phyloP scores from a whole-genome alignment of 2,797 vertebrate genomes.

The Sebastes glaucus region DNA sequence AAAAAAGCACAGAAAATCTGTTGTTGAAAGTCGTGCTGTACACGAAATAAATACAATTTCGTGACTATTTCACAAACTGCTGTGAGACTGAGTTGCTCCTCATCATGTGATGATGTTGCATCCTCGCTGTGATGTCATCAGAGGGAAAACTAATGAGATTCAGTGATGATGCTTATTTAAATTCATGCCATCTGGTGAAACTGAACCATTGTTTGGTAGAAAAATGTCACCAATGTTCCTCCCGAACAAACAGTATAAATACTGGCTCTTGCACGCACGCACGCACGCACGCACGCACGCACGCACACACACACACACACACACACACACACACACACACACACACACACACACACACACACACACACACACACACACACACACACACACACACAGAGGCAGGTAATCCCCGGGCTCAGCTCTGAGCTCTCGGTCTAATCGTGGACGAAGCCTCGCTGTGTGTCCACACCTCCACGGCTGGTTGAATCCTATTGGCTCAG shows the following conservation, averaged over 20 bases:
- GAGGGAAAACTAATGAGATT: background rate
- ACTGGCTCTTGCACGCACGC: background rate
- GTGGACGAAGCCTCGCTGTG: conserved; percentile 53
- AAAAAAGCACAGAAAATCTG: too few relatives aligned
- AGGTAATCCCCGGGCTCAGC: conserved; percentile 67
- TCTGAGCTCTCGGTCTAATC: conserved; percentile 66
- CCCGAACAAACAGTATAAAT: background rate
- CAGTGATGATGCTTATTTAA: background rate
- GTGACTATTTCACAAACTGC: too few relatives aligned
- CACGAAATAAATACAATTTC: too few relatives aligned
- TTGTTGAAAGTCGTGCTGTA: too few relatives aligned
- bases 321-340: conserved; percentile 4
- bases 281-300: background rate
- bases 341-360: background rate
- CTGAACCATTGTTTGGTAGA: background rate
- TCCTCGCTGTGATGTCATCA: background rate
- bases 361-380: conserved; percentile 4
- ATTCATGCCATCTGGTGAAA: background rate
- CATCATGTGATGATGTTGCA: background rate
- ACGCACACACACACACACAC: background rate
- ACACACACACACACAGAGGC: background rate
- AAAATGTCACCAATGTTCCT: background rate
- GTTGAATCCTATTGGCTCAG: conserved; percentile 80
- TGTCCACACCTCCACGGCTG: conserved; percentile 72
- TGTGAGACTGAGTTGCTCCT: background rate